A percentile compares a stretch with the other conserved stretches of the same genome.
These are phyloP conservation scores for Lasioglossum calceatum DNA, from an alignment of 2,888 invertebrate species.

Conservation along the genomic window DNA sequence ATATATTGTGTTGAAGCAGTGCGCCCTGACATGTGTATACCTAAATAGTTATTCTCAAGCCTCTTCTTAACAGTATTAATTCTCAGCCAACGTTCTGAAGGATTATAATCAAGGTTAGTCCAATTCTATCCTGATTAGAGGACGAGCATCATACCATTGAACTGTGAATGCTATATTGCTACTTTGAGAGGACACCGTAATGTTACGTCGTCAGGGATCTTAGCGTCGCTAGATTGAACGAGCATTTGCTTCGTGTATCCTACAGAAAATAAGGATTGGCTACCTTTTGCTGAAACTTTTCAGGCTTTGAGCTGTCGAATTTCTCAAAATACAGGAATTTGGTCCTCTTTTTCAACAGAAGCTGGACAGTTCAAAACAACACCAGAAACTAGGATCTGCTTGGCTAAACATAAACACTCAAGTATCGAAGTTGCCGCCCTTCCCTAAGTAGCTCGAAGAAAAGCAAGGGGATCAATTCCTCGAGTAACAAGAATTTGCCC, in stretches of 20 bases:
- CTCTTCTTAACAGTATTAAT: neutral
- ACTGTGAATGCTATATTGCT: neutral
- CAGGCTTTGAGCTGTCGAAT: neutral
- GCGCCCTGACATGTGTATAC: slow-evolving; percentile 34
- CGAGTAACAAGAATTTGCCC: neutral
- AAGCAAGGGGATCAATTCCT: neutral
- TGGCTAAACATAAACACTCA: neutral
- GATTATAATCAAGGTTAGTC: slow-evolving; percentile 2
- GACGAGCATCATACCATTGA: neutral
- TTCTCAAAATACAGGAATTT: neutral
- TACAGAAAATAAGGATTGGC: neutral
- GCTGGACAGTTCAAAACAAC: neutral
- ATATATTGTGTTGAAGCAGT: slow-evolving; percentile 51
- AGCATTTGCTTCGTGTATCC: neutral
- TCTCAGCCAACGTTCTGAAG: slow-evolving; percentile 8
- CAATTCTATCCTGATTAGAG: neutral
- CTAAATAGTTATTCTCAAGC: neutral
- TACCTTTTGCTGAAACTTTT: neutral
- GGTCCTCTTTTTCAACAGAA: neutral
- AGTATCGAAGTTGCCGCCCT: neutral
- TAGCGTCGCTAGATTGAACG: neutral
- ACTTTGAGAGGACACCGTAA: neutral
- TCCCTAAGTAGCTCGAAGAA: neutral
- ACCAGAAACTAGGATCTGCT: neutral
- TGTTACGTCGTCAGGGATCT: neutral